Evolutionary conservation across 2,888 invertebrate species (phyloP).

Genomic region (Gandaritis pyraliata): DNA sequence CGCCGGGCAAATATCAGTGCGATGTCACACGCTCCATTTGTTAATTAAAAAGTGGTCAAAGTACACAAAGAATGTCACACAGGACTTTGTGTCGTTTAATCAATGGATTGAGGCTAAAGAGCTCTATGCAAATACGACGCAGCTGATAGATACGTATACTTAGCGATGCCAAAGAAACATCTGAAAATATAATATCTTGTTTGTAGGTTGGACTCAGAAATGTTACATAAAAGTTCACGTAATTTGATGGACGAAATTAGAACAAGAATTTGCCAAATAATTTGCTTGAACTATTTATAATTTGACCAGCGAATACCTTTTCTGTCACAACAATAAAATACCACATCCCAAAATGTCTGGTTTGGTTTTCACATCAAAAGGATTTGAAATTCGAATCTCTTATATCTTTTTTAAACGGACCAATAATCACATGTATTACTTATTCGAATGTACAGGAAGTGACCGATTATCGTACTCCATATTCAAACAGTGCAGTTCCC

Average conservation of each 20-base stretch:
- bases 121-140: conserved; percentile 3
- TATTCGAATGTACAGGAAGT: conserved; percentile 1
- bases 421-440: neutral
- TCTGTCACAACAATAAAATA: no score
- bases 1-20: conserved; percentile 33
- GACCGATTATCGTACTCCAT: conserved; percentile 33
- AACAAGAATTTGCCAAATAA: no score
- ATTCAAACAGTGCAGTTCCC: conserved; percentile 26
- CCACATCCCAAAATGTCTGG: no score
- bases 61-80: conserved; percentile 37
- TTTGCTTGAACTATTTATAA: no score
- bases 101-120: conserved; percentile 19
- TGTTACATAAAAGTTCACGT: no score
- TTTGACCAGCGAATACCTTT: no score
- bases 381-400: no score
- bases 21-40: conserved; percentile 52
- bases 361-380: no score
- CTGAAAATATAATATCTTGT: neutral
- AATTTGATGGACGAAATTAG: no score
- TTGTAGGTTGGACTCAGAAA: neutral
- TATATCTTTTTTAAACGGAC: neutral
- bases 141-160: neutral
- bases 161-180: neutral
- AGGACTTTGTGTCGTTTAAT: conserved; percentile 8
- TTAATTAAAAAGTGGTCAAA: conserved; percentile 54